These are phyloP conservation scores for Achatina immaculata DNA, from an alignment of 1,140 invertebrate species.

Conservation along the genomic window DNA sequence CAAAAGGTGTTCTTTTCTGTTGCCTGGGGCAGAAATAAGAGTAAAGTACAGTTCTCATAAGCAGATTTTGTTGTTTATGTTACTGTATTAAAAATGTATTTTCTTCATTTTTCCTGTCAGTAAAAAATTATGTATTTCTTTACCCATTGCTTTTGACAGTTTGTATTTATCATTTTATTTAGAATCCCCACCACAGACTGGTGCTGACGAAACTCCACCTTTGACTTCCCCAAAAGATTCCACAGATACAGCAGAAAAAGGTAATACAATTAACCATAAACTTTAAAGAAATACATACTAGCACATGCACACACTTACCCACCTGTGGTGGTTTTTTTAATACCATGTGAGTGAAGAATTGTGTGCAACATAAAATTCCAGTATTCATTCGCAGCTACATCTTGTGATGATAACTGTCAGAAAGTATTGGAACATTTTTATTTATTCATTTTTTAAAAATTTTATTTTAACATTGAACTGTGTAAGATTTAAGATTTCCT, in stretches of 20 bases:
- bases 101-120: neutral
- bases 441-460: neutral
- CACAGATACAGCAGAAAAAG: conserved; percentile 33
- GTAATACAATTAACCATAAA: neutral
- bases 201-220: conserved; percentile 24
- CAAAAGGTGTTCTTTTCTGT: neutral
- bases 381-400: neutral
- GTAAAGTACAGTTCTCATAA: neutral
- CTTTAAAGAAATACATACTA: neutral
- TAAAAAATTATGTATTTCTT: neutral
- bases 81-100: neutral
- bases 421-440: neutral
- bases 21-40: neutral
- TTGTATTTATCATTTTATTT: conserved; percentile 15
- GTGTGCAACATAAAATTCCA: neutral
- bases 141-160: conserved; percentile 31
- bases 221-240: conserved; percentile 36
- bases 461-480: neutral
- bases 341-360: neutral
- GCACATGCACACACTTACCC: neutral
- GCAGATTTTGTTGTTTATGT: neutral
- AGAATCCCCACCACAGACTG: conserved; percentile 26
- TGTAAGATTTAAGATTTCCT: neutral
- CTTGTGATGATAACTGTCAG: neutral
- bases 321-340: neutral